Conservation (phyloP, 2,797 vertebrate genomes). For the Phrynocephalus guinanensis region DNA sequence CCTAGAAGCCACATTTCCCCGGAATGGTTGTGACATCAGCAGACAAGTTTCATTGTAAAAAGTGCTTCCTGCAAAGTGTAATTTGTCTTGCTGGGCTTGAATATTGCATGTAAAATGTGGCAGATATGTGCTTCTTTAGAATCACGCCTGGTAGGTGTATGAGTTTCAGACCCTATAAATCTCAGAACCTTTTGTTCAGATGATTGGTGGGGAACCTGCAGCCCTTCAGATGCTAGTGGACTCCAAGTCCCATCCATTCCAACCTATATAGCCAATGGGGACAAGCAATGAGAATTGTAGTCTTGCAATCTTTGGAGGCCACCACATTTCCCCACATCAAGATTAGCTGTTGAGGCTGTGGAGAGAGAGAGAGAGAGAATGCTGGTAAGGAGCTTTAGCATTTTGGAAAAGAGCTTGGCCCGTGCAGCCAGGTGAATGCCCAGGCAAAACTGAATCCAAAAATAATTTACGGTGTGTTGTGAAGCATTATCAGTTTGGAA, state of each 20-base stretch:
- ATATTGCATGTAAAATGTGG: not conserved
- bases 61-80: not conserved
- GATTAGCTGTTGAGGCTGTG: not conserved
- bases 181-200: not conserved
- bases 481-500: constrained; percentile 44
- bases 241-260: not conserved
- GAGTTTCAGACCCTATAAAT: not conserved
- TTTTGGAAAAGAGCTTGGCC: constrained; percentile 13
- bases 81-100: too few species aligned
- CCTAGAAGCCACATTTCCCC: not conserved
- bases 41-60: not conserved
- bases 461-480: constrained; percentile 34
- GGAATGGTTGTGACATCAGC: not conserved
- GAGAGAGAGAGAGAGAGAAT: not conserved
- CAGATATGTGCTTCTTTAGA: not conserved
- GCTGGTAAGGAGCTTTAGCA: not conserved
- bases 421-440: constrained; percentile 1
- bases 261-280: not conserved
- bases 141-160: not conserved
- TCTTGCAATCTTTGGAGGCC: not conserved
- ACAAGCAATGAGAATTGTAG: not conserved
- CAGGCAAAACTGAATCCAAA: not conserved
- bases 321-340: not conserved
- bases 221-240: not conserved
- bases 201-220: not conserved